These are phyloP conservation scores for Chaetorhynchus papuensis DNA, from an alignment of 2,113 vertebrate genomes.

Conservation along the genomic window DNA sequence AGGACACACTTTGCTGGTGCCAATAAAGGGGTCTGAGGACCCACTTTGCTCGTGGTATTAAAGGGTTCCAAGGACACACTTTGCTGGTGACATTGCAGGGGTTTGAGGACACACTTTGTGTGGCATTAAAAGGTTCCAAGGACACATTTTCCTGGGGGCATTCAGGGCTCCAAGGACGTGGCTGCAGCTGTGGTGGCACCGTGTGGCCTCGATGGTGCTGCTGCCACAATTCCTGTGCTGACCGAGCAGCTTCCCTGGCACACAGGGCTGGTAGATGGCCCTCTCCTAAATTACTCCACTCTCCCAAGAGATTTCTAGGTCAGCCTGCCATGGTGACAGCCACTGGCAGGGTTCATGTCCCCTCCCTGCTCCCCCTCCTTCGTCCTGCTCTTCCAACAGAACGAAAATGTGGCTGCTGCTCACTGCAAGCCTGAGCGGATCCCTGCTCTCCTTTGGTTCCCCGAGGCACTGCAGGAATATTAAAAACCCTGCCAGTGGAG, in stretches of 20 bases:
- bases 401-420: background rate
- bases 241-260: background rate
- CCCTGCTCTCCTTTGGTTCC: background rate
- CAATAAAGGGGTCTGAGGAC: background rate
- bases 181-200: background rate
- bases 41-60: background rate
- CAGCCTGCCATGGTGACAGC: background rate
- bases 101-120: fast-evolving
- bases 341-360: background rate
- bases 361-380: background rate
- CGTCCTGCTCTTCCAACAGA: background rate
- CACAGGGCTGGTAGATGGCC: background rate
- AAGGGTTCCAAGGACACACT: background rate
- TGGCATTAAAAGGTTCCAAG: fast-evolving
- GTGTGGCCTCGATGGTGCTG: background rate
- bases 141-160: too few species aligned
- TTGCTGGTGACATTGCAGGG: too few species aligned
- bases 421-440: background rate
- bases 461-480: background rate
- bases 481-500: background rate
- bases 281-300: background rate
- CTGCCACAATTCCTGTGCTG: background rate
- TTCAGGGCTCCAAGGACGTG: fast-evolving
- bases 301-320: background rate
- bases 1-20: background rate